A percentile compares a stretch with the other conserved stretches of the same genome.
Evolutionary conservation across 1,140 invertebrate genomes (phyloP).

Genomic region (Saxidomus purpurata): DNA sequence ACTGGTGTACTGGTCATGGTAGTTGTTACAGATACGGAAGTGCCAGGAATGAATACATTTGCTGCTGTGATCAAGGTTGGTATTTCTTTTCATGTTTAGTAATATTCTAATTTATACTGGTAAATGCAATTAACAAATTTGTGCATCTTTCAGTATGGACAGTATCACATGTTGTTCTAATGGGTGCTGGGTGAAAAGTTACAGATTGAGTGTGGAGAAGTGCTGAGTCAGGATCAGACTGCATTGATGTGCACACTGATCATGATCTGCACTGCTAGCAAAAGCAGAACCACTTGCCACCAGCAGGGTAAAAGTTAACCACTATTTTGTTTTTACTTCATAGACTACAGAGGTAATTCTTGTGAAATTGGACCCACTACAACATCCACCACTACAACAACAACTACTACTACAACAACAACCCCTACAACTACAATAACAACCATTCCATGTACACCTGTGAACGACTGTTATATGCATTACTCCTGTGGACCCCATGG

Average conservation of each 20-base stretch:
- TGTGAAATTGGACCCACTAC: constrained; percentile 51
- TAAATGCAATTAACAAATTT: too few relatives aligned
- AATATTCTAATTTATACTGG: too few relatives aligned
- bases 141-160: too few relatives aligned
- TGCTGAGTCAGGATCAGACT: too few relatives aligned
- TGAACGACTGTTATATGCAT: constrained; percentile 24
- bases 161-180: too few relatives aligned
- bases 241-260: too few relatives aligned
- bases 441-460: constrained; percentile 47
- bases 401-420: constrained; percentile 44
- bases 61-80: constrained; percentile 43
- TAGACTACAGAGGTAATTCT: constrained; percentile 31
- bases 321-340: background rate
- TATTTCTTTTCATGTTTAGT: too few relatives aligned
- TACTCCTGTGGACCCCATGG: constrained; percentile 49
- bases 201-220: too few relatives aligned
- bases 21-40: constrained; percentile 28
- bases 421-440: constrained; percentile 51
- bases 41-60: background rate
- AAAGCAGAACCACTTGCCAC: too few relatives aligned
- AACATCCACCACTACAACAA: constrained; percentile 44
- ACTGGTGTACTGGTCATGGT: constrained; percentile 4
- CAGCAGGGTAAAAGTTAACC: too few relatives aligned
- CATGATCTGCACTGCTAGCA: too few relatives aligned
- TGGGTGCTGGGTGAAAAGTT: too few relatives aligned